phyloP scores from a whole-genome alignment of 2,888 invertebrate genomes.

The Brachylomia viminalis region DNA sequence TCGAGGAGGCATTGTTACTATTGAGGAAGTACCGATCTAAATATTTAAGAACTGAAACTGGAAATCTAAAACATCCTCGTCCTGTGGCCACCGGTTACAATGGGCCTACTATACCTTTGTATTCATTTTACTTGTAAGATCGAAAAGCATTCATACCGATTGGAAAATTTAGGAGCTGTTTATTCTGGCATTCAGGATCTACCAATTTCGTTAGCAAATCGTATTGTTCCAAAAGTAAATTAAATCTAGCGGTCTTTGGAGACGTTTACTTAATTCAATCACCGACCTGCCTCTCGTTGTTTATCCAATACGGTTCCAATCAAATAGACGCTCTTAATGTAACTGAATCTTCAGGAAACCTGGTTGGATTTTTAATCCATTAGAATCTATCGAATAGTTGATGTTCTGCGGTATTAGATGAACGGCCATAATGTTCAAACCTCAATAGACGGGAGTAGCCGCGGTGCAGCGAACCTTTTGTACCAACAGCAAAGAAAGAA shows the following conservation, averaged over 20 bases:
- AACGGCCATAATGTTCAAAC: slow-evolving; percentile 13
- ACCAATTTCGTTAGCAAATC: slow-evolving; percentile 24
- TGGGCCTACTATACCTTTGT: background rate
- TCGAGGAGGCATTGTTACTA: slow-evolving; percentile 6
- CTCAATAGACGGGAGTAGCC: background rate
- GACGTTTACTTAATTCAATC: slow-evolving; percentile 41
- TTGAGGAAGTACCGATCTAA: background rate
- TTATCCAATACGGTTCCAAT: slow-evolving; percentile 39
- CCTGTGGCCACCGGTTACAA: background rate
- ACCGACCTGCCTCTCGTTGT: slow-evolving; percentile 42
- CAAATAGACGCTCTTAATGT: slow-evolving; percentile 19
- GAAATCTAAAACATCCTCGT: background rate
- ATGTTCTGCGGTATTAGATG: slow-evolving; percentile 27
- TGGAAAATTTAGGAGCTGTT: slow-evolving; percentile 2
- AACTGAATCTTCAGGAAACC: slow-evolving; percentile 36
- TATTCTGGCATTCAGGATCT: background rate
- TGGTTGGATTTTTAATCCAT: slow-evolving; percentile 49
- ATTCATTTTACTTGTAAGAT: slow-evolving; percentile 5
- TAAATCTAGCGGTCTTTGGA: slow-evolving; percentile 32
- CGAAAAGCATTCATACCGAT: slow-evolving; percentile 7
- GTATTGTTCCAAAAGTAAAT: slow-evolving; percentile 21
- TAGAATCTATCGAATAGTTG: slow-evolving; percentile 47
- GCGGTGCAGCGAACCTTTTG: slow-evolving; percentile 16
- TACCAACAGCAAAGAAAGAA: slow-evolving; percentile 16
- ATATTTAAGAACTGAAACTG: slow-evolving; percentile 11